These are phyloP conservation scores for Odontocolon sp. DNA, from an alignment of 2,888 invertebrate genomes.

Conservation along the genomic window DNA sequence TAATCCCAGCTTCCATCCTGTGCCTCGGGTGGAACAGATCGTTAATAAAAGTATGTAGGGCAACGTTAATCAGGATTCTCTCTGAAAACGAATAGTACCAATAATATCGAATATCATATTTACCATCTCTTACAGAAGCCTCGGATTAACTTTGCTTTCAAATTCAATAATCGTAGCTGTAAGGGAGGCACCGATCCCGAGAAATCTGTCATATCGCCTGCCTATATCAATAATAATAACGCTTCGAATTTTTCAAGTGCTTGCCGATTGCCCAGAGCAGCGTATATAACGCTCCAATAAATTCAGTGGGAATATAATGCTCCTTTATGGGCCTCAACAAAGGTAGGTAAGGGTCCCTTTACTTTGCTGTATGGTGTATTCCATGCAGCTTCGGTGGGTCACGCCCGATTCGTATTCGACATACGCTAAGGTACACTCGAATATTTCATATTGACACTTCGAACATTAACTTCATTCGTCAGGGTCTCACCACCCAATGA, in stretches of 20 bases:
- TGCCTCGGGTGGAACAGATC: background rate
- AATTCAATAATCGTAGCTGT: slow-evolving; percentile 30
- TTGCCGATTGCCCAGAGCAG: slow-evolving; percentile 44
- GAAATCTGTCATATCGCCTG: background rate
- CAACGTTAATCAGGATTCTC: slow-evolving; percentile 27
- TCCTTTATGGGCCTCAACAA: slow-evolving; percentile 62
- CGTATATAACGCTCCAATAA: slow-evolving; percentile 62
- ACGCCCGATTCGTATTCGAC: slow-evolving; percentile 68
- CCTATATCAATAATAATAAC: slow-evolving; percentile 42
- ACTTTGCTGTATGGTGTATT: background rate
- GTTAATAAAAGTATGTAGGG: slow-evolving; percentile 30
- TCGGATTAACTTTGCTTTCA: slow-evolving; percentile 34
- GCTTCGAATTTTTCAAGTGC: slow-evolving; percentile 52
- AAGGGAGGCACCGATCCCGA: background rate
- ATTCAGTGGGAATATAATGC: slow-evolving; percentile 64
- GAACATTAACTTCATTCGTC: slow-evolving; percentile 77
- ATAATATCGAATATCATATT: slow-evolving; percentile 33
- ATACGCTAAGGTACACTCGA: slow-evolving; percentile 65
- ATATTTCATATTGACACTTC: slow-evolving; percentile 77
- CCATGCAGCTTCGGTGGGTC: slow-evolving; percentile 60
- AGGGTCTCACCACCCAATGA: slow-evolving; percentile 65
- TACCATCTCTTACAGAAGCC: slow-evolving; percentile 14
- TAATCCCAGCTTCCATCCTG: slow-evolving; percentile 34
- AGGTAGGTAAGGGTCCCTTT: slow-evolving; percentile 56
- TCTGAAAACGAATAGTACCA: background rate